A percentile compares a stretch with the other conserved stretches of the same genome.
Conservation (phyloP, 2,888 invertebrate genomes). For the Mesodorylaimus sp. region DNA sequence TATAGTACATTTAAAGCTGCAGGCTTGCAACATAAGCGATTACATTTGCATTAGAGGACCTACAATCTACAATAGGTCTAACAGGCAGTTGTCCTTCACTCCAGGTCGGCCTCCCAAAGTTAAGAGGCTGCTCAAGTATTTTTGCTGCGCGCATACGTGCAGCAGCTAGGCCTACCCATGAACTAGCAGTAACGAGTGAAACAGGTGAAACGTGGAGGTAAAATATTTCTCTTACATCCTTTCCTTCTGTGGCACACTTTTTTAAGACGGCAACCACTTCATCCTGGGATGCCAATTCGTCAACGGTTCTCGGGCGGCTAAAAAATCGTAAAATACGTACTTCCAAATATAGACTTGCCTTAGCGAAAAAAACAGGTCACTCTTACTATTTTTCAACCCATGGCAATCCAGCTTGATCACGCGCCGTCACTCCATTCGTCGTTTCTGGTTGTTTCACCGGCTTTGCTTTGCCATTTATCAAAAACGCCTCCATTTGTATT, state of each 20-base stretch:
- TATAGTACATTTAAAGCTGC: no score
- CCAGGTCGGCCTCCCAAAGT: no score
- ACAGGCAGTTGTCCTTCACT: no score
- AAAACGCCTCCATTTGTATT: constrained; percentile 33
- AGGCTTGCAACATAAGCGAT: no score
- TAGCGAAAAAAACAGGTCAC: no score
- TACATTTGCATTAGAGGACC: no score
- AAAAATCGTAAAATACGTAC: constrained; percentile 28
- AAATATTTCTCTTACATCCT: constrained; percentile 43
- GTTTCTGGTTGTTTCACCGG: constrained; percentile 9
- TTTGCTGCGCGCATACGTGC: no score
- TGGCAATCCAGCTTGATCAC: constrained; percentile 24
- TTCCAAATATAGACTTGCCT: no score
- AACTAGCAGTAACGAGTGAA: no score
- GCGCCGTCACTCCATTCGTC: constrained; percentile 15
- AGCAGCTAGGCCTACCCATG: no score
- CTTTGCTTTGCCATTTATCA: constrained; percentile 28
- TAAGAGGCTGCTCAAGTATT: no score
- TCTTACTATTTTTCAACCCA: constrained; percentile 40
- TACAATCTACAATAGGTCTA: no score
- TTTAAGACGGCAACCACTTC: constrained; percentile 83
- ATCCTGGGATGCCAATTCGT: constrained; percentile 85
- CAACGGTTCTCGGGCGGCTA: constrained; percentile 77
- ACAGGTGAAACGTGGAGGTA: background rate
- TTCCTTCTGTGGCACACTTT: constrained; percentile 67